Base-by-base conservation (phyloP, 2,113 vertebrate species). In the Dipodomys ordii region DNA sequence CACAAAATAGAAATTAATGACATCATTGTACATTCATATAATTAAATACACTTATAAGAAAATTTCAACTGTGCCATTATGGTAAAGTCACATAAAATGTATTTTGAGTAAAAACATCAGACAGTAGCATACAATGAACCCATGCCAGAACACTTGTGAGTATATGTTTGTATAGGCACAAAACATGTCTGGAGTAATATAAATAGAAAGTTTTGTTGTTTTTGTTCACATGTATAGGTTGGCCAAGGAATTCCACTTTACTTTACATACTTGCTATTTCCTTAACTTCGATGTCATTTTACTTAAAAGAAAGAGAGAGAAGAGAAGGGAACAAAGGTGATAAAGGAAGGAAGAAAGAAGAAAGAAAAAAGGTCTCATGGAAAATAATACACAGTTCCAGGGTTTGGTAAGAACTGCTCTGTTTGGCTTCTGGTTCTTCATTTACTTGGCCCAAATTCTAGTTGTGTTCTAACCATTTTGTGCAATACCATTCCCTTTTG, bases 81-180 rank as follows among this genome's bases (percentile, higher is more conserved):
- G 49, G 32, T 80, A 85, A 73, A 11, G 28, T 82, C 73, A 93
- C 30, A 30, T 39, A 93, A 89, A 85, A 73, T 18, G 62, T 16
- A 68, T 44, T 84, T 89, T 72, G 20, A 20, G 84, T 87, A 81
- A 95, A 90, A 90, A 23, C 8, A 87, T 67, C 20, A 72, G 60
- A 62, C 64, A 83, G 8, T 18, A 81, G 62, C 77, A 69, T 3
- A 81, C 6, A 68, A n/a, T 83, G 19, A 84, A 72, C 35, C 20
- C 35, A 27, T 57, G 15, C 4, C 11, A 18, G 12, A 57, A 57
- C 3, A 57, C 19, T 57, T 57, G 53, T 88, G 64, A 78, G 16
- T 57, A 78, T 30, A 78, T 28, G 78, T 35, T 53, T 88, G 71
- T 1, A 78, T 3, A 67, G 49, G 19, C 15, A 32, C 53, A 46